Conservation (phyloP, 2,888 invertebrate species). For the Anticlea derivata region DNA sequence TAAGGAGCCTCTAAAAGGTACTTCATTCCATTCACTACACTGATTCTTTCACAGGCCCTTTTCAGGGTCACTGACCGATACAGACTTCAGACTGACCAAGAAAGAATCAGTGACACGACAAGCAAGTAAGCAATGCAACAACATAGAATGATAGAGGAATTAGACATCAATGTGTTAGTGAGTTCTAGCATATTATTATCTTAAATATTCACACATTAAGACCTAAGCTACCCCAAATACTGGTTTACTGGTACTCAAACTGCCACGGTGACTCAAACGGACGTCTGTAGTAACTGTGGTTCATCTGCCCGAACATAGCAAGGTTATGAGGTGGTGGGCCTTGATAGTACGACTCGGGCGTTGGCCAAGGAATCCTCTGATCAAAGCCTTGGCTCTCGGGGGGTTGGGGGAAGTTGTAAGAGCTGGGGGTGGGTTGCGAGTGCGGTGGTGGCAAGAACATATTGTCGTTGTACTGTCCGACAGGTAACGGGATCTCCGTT, state of each 20-base stretch:
- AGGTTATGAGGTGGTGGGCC: constrained; percentile 27
- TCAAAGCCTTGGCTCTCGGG: constrained; percentile 39
- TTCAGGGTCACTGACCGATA: too few relatives aligned
- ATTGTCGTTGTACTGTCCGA: constrained; percentile 72
- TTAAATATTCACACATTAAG: constrained; percentile 10
- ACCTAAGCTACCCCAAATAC: constrained; percentile 34
- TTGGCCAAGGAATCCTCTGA: constrained; percentile 47
- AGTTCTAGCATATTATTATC: background rate
- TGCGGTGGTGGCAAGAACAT: constrained; percentile 55
- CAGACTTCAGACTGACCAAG: too few relatives aligned
- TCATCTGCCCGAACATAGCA: constrained; percentile 53
- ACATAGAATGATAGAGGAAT: too few relatives aligned
- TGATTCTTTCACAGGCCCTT: too few relatives aligned
- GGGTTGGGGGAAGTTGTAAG: constrained; percentile 19
- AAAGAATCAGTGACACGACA: too few relatives aligned
- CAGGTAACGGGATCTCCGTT: constrained; percentile 46
- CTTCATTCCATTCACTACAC: too few relatives aligned
- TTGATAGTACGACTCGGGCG: constrained; percentile 45
- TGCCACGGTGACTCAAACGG: constrained; percentile 69
- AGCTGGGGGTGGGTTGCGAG: too few relatives aligned
- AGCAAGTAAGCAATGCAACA: too few relatives aligned
- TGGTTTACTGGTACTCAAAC: constrained; percentile 59
- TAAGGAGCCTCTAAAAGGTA: too few relatives aligned
- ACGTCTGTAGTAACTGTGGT: constrained; percentile 61
- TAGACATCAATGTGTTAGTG: too few relatives aligned